Evolutionary conservation across 2,113 vertebrate species (phyloP).

Genomic region (Capreolus pygargus): DNA sequence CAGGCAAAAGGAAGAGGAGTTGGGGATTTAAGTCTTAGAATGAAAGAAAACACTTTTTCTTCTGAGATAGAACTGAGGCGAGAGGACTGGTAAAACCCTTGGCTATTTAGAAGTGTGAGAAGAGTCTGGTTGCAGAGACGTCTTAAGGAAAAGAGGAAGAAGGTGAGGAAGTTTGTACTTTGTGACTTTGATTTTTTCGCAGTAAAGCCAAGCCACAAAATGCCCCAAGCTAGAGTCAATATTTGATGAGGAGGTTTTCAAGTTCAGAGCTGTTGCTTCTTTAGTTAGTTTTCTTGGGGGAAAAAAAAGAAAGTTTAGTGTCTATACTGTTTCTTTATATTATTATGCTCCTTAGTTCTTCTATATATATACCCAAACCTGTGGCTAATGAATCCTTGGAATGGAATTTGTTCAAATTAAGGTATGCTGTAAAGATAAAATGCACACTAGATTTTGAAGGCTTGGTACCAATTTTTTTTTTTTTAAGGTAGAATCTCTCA

Average conservation of each 20-base stretch:
- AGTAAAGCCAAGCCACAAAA: background rate
- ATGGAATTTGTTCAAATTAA: background rate
- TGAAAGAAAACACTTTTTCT: background rate
- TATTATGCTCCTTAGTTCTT: background rate
- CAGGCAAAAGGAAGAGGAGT: background rate
- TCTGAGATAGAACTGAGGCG: background rate
- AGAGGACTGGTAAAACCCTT: background rate
- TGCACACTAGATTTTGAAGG: background rate
- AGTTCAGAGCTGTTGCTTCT: background rate
- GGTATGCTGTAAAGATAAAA: background rate
- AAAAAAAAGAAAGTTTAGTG: background rate
- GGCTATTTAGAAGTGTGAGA: background rate
- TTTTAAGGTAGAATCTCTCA: background rate
- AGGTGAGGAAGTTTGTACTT: background rate
- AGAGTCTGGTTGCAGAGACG: background rate
- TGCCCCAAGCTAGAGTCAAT: background rate
- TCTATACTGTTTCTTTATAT: background rate
- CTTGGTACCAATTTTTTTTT: background rate
- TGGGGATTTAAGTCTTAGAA: background rate
- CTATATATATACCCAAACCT: background rate
- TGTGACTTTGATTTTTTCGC: slow-evolving; percentile 36
- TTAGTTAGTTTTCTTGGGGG: background rate
- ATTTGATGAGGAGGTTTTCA: background rate
- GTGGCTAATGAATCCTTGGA: background rate
- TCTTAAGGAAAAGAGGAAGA: background rate